Base-by-base conservation (phyloP, 2,797 vertebrate genomes). In the Sebastes diploproa region DNA sequence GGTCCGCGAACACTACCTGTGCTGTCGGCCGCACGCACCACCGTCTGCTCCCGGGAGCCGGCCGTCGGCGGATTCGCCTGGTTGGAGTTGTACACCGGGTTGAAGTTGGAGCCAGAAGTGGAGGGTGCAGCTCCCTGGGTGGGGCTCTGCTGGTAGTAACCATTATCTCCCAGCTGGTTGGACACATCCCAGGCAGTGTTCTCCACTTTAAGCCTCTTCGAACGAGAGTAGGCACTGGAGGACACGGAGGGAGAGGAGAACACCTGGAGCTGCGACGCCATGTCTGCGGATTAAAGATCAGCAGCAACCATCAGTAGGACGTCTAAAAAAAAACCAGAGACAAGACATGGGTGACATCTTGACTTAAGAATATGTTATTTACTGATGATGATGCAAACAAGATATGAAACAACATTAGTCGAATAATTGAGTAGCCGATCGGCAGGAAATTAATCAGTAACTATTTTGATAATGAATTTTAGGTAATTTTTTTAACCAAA, bases 191-290 rank as follows among this genome's bases (percentile, higher is more conserved):
- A 99, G 88, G 93, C 90, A 71, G 97, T 96, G 93, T 97, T 97
- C 95, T 99, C 98, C 88, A 99, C 96, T 95, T 99, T 99, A 64
- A 98, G 96, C 95, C 98, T 97, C 96, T 99, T 99, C 36, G 97
- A 97, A 87, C 97, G 98, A 83, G 96, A 97, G 93, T 97, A 98
- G 96, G 97, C 98, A 94, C 98, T 99, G 94, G 98, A 98, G 94
- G 98, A 98, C 92, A 99, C 97, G 64, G 98, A 98, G 90, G 98
- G 97, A 66, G 98, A 98, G 91, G 98, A 98, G 94, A 99, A 99
- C 81, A 97, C 97, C 95, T 99, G 98, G 90, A 98, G 95, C 96
- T 99, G 98, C 86, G 97, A 98, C 93, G 98, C 96, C 98, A 99
- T 99, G 94, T 95, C 98, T 99, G 89, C 2, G 64, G 13, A 77